Percentiles rank a stretch among this genome's conserved stretches.
These are phyloP conservation scores for Melipona bicolor DNA, from an alignment of 2,888 invertebrate genomes.

Conservation along the genomic window DNA sequence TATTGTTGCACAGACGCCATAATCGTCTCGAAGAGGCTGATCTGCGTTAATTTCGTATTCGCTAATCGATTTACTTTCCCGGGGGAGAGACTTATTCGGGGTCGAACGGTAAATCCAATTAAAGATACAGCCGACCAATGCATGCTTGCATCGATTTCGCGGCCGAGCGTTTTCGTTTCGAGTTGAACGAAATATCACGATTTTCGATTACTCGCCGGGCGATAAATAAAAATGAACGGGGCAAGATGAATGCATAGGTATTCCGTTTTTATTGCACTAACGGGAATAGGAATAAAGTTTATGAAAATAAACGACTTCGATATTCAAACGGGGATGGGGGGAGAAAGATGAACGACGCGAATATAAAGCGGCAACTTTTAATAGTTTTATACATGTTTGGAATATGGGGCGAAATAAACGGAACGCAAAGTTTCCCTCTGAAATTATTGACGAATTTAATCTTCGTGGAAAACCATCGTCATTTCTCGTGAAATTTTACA, in stretches of 20 bases:
- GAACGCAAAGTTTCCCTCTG: not conserved
- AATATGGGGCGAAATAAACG: not conserved
- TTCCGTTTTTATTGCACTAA: constrained; percentile 7
- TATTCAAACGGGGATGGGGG: too few species aligned
- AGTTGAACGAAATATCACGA: constrained; percentile 23
- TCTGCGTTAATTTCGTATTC: constrained; percentile 36
- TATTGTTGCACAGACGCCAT: not conserved
- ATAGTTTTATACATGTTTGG: not conserved
- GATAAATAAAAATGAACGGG: constrained; percentile 33
- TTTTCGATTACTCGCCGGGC: not conserved
- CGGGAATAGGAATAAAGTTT: constrained; percentile 2
- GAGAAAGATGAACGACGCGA: not conserved
- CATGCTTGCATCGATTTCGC: constrained; percentile 1
- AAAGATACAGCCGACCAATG: constrained; percentile 25
- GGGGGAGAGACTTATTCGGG: constrained; percentile 21
- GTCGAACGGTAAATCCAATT: constrained; percentile 47
- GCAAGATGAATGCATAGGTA: constrained; percentile 11
- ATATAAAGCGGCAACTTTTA: not conserved
- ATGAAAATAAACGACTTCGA: not conserved
- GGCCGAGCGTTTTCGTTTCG: constrained; percentile 10
- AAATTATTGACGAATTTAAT: not conserved
- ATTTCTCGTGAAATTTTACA: not conserved
- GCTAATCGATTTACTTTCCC: constrained; percentile 36
- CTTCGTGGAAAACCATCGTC: not conserved
- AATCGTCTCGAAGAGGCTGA: not conserved